A percentile compares a stretch with the other conserved stretches of the same genome.
phyloP scores from a whole-genome alignment of 2,888 invertebrate species.

The Osmoderma eremita region DNA sequence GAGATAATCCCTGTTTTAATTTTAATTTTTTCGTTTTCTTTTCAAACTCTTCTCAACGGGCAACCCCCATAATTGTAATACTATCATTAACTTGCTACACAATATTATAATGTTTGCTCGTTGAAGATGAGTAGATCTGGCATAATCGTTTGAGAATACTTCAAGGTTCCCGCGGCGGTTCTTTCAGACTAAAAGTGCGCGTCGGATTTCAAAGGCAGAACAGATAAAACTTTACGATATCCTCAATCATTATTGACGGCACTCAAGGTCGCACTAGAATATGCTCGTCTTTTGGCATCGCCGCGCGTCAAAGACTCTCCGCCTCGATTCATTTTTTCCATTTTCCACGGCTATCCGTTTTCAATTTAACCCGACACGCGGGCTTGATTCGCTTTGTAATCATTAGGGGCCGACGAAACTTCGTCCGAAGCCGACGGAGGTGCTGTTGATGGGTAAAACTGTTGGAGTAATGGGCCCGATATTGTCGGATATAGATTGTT shows the following conservation, averaged over 20 bases:
- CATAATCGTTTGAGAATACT: neutral
- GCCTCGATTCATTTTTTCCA: neutral
- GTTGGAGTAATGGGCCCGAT: neutral
- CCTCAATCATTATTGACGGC: slow-evolving; percentile 14
- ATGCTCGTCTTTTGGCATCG: too few relatives aligned
- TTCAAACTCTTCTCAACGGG: too few relatives aligned
- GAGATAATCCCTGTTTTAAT: neutral
- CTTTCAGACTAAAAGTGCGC: neutral
- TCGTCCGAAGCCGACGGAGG: too few relatives aligned
- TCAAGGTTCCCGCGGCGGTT: neutral
- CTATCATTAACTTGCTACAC: slow-evolving; percentile 10
- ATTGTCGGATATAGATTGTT: neutral
- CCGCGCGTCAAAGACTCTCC: neutral
- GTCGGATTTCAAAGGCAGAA: slow-evolving; percentile 6
- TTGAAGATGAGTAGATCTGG: neutral
- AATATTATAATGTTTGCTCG: slow-evolving; percentile 2
- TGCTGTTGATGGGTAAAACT: slow-evolving; percentile 8
- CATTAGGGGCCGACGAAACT: slow-evolving; percentile 10
- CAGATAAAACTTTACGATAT: slow-evolving; percentile 25
- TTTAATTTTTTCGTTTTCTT: too few relatives aligned
- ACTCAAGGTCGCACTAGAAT: neutral
- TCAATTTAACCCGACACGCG: slow-evolving; percentile 5
- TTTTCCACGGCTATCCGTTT: slow-evolving; percentile 18
- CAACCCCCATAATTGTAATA: neutral
- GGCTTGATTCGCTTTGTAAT: neutral